Evolutionary conservation across 2,113 vertebrate species (phyloP).

Genomic region (Cochlearius cochlearius): DNA sequence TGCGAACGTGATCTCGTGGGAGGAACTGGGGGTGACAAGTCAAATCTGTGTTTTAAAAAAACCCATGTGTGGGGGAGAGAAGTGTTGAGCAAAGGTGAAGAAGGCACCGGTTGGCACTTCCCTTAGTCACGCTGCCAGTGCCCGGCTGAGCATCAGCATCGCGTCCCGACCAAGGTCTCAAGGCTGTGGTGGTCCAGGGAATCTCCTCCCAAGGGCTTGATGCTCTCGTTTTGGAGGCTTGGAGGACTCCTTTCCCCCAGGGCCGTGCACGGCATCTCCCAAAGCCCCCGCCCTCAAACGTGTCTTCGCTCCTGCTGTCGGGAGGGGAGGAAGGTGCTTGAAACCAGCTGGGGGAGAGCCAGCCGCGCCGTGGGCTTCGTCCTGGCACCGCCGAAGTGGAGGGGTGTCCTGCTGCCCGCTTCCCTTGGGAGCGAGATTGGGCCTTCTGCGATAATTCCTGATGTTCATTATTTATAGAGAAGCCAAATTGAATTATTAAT

Average conservation of each 20-base stretch:
- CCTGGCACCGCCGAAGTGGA: neutral
- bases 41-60: neutral
- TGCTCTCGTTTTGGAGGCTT: neutral
- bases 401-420: neutral
- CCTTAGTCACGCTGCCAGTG: rapidly evolving
- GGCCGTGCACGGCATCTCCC: rapidly evolving
- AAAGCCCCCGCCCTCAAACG: rapidly evolving
- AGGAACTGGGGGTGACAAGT: neutral
- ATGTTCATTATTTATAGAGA: conserved; percentile 49
- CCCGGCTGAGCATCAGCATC: neutral
- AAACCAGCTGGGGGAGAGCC: neutral
- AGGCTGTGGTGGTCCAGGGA: rapidly evolving
- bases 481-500: conserved; percentile 66
- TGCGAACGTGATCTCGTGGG: neutral
- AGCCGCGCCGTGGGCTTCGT: rapidly evolving
- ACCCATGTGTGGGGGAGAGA: neutral
- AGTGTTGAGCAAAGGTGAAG: neutral
- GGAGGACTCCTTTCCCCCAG: neutral
- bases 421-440: neutral
- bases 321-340: neutral
- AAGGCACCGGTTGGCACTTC: neutral
- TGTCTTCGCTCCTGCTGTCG: neutral
- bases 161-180: rapidly evolving
- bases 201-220: neutral
- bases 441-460: neutral